Conservation (phyloP, 2,888 invertebrate species). For the Acanthosepion lycidas region DNA sequence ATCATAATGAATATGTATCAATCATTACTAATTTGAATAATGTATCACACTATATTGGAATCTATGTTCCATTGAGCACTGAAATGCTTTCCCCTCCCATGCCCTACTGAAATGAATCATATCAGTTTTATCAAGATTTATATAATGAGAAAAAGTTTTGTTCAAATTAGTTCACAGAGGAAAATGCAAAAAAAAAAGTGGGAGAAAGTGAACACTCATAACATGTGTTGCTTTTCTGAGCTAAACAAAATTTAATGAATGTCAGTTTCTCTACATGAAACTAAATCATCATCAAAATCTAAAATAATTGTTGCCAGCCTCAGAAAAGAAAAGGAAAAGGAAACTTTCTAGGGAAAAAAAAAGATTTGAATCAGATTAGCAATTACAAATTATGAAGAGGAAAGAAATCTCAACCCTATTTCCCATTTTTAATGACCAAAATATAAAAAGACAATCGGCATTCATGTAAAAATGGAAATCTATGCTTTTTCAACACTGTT, state of each 20-base stretch:
- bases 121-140: neutral
- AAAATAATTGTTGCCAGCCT: neutral
- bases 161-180: constrained; percentile 6
- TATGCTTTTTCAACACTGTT: neutral
- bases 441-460: neutral
- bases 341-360: neutral
- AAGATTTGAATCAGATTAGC: neutral
- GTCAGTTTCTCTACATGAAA: neutral
- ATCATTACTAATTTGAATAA: neutral
- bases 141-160: constrained; percentile 24
- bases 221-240: neutral
- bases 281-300: neutral
- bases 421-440: constrained; percentile 11
- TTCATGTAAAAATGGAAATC: neutral
- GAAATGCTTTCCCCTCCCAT: neutral
- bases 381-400: constrained; percentile 11
- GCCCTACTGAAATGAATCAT: neutral
- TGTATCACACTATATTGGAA: neutral
- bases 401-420: constrained; percentile 17
- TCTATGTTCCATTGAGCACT: neutral
- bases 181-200: neutral
- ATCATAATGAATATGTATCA: neutral
- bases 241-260: neutral
- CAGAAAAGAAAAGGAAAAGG: neutral
- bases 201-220: neutral